Evolutionary conservation across 2,113 vertebrate genomes (phyloP), one percentile per base, ranked within the genome.

Genomic region (Noctilio leporinus): DNA sequence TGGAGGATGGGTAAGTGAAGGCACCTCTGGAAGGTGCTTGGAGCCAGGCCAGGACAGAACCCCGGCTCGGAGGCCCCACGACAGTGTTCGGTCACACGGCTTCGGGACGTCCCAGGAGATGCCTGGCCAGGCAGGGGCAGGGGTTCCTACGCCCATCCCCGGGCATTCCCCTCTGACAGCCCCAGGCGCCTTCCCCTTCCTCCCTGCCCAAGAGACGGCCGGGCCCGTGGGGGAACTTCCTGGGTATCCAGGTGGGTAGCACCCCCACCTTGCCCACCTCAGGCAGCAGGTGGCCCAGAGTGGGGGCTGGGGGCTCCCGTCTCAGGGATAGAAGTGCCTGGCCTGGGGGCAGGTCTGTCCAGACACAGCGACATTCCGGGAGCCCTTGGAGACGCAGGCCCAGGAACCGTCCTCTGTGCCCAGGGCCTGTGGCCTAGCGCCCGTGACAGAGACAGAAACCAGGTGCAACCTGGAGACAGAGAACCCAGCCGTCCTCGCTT

Each of bases 1-100:
- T 0, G 10, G 4, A 20, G n/a, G 83, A 16, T 1, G 49, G 26
- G 5, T 15, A 69, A 7, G n/a, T 5, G 28, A 3, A 22, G 0
- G 10, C 17, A 12, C 33, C 33, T 59, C 55, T 20, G 5, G 59
- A 12, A 33, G 20, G 10, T 19, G 38, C 90, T 24, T 15, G 55
- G 19, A 55, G 85, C 47, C 69, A 43, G 85, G 86, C 73, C 78
- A n/a, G 78, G 22, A 3, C 1, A 19, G 84, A 49, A 3, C 12
- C 19, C 80, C 55, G 10, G 15, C 55, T 4, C 28, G 2, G 30
- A 53, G 35, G 67, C 10, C 5, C 9, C 5, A 3, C 1, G 9
- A 1, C 47, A 1, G 0, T 10, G 33, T 1, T 2, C 0, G 7
- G 59, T 7, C 9, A 3, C 30, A 77, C 55, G 38, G 64, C 82